phyloP scores from a whole-genome alignment of 2,888 invertebrate genomes.

The Erannis defoliaria region DNA sequence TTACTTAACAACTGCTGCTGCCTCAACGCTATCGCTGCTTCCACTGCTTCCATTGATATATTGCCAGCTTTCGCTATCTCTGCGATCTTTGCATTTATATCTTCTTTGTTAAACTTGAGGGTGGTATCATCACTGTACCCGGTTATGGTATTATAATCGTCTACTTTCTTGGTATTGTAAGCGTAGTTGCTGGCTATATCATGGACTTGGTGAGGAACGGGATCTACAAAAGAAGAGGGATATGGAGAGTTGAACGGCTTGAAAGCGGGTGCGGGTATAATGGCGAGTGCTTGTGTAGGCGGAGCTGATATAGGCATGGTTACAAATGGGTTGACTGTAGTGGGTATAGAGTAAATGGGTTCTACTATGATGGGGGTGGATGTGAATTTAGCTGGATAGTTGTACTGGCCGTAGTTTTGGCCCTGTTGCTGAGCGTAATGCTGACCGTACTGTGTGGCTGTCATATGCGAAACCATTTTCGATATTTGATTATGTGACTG shows the following conservation, averaged over 20 bases:
- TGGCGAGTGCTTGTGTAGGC: constrained; percentile 67
- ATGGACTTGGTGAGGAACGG: constrained; percentile 79
- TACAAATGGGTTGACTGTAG: constrained; percentile 86
- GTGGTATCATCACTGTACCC: constrained; percentile 79
- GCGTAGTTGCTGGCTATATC: constrained; percentile 68
- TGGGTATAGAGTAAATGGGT: constrained; percentile 81
- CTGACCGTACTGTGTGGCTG: constrained; percentile 70
- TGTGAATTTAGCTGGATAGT: constrained; percentile 60
- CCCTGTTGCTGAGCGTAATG: constrained; percentile 33
- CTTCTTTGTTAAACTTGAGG: constrained; percentile 76
- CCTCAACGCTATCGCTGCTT: constrained; percentile 90
- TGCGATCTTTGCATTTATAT: constrained; percentile 79
- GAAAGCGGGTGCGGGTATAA: constrained; percentile 74
- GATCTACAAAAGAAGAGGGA: constrained; percentile 83
- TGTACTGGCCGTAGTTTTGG: constrained; percentile 62
- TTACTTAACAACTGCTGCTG: constrained; percentile 90
- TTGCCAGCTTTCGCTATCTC: constrained; percentile 90
- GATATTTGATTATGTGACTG: constrained; percentile 76
- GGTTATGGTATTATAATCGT: constrained; percentile 80
- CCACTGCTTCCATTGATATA: constrained; percentile 92
- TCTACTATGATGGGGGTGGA: constrained; percentile 69
- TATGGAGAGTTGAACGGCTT: constrained; percentile 69
- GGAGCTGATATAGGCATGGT: constrained; percentile 67
- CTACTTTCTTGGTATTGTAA: constrained; percentile 80
- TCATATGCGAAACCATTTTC: constrained; percentile 82